These are phyloP conservation scores for Hydriomena furcata DNA, from an alignment of 2,888 invertebrate genomes.

Conservation along the genomic window DNA sequence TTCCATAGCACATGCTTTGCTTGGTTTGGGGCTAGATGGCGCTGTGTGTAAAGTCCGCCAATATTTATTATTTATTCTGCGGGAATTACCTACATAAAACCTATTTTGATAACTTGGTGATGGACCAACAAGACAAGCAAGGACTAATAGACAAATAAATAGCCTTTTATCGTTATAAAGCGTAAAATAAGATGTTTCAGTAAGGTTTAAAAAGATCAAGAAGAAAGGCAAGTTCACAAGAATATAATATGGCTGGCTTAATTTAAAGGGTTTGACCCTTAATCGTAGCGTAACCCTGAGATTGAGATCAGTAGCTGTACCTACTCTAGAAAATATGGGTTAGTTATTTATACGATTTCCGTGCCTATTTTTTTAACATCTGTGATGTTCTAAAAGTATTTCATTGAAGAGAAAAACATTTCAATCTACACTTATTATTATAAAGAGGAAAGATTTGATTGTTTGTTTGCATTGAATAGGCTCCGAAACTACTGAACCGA, in stretches of 20 bases:
- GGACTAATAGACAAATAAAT: too few relatives aligned
- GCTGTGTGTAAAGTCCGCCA: too few relatives aligned
- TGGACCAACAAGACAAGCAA: too few relatives aligned
- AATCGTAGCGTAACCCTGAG: slow-evolving; percentile 13
- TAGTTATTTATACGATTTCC: slow-evolving; percentile 18
- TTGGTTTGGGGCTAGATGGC: too few relatives aligned
- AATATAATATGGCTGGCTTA: slow-evolving; percentile 1
- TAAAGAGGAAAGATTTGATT: too few relatives aligned
- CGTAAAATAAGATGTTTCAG: slow-evolving; percentile 3
- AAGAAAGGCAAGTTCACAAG: background rate
- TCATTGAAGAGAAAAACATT: background rate
- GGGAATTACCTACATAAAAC: too few relatives aligned
- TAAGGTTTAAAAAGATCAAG: slow-evolving; percentile 3
- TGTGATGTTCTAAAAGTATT: background rate
- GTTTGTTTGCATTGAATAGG: too few relatives aligned
- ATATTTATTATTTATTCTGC: too few relatives aligned
- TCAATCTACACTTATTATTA: too few relatives aligned
- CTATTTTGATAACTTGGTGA: too few relatives aligned
- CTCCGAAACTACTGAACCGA: too few relatives aligned
- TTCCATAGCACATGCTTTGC: too few relatives aligned
- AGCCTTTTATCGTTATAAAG: background rate
- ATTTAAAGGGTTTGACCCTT: slow-evolving; percentile 14
- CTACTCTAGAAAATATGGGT: slow-evolving; percentile 17
- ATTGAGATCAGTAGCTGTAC: slow-evolving; percentile 10
- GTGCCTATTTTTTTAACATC: slow-evolving; percentile 1